Evolutionary conservation across 2,888 invertebrate species (phyloP), one percentile per base, ranked within the genome.

Genomic region (Seira musarum): DNA sequence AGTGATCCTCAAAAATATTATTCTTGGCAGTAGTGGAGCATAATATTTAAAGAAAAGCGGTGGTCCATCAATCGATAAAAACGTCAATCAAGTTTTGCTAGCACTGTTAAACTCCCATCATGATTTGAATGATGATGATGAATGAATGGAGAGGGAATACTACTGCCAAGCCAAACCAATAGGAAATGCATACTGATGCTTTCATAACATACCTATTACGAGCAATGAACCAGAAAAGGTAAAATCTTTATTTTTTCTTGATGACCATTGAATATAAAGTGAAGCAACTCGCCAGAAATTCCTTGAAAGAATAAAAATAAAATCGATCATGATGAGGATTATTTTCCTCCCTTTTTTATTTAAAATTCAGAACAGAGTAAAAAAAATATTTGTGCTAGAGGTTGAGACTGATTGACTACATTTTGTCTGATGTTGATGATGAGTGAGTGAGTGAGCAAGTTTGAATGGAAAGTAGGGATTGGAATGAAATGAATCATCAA

Each of bases 81-180:
- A 78, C 78, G 72, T 78, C 78, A 78, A 78, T 78, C 78, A 78
- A 78, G 60, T 72, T 49, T 64, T 25, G 24, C 13, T 75, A 24
- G 30, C 25, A 5, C 40, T 63, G n/a, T n/a, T n/a, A n/a, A n/a
- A n/a, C n/a, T n/a, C n/a, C n/a, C 25, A 10, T 17, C 24, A 25
- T 22, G 13, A 22, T 13, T 22, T 63, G 15, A 63, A 3, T n/a
- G 2, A 61, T 19, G 63, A 63, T 63, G 63, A 63, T 63, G 63
- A 63, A 63, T 63, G 63, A 24, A 63, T 13, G 19, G 60, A 60
- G 21, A 21, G 60, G 5, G 17, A 10, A 57, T 17, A 60, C 10
- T 21, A 60, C 21, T 17, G 21, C 21, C n/a, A n/a, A n/a, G n/a
- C n/a, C n/a, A n/a, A n/a, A n/a, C n/a, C n/a, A n/a, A n/a, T n/a